Base-by-base conservation (phyloP, 2,888 invertebrate genomes). In the Nymphalis c-album region DNA sequence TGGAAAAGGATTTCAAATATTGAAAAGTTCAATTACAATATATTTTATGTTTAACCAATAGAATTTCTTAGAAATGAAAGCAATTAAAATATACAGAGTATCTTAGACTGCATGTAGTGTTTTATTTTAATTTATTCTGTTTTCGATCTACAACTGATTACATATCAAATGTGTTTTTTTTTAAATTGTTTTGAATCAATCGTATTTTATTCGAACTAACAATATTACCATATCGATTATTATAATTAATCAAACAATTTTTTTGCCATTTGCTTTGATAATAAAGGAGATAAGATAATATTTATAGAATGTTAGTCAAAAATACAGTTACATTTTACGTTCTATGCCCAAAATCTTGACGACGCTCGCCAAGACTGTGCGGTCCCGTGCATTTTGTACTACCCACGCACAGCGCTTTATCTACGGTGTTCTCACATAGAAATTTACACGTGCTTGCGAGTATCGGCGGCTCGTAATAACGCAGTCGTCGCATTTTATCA, bases 401-500 rank as follows among this genome's bases (percentile, higher is more conserved):
- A 80, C 91, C 92, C 85, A 91, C 91, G 85, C 86, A 68, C 76
- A 69, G 63, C 77, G 73, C 78, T 85, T 88, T 91, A 90, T 90
- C 90, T 86, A 77, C 79, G 81, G 74, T 85, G 86, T 90, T 91
- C 90, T 89, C 90, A 87, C 88, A 87, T 83, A 85, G 86, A 90
- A 88, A 91, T 91, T 91, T 90, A 92, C 90, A 90, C 90, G 85
- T 91, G 86, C 88, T 90, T 80, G 87, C 83, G 82, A 88, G 85
- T 83, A 86, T 83, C 82, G 78, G 80, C 79, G 79, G 80, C 77
- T 83, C 79, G 85, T 90, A 88, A 90, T 86, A 88, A 85, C 85
- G 81, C 85, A 86, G 84, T 87, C 83, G 83, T 84, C 84, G 86
- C 87, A 80, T 86, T 87, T 89, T 90, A 91, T 91, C 90, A 85